A percentile compares a stretch with the other conserved stretches of the same genome.
These are phyloP conservation scores for Drosophila stalkeri DNA, from an alignment of 2,888 invertebrate genomes.

Conservation along the genomic window DNA sequence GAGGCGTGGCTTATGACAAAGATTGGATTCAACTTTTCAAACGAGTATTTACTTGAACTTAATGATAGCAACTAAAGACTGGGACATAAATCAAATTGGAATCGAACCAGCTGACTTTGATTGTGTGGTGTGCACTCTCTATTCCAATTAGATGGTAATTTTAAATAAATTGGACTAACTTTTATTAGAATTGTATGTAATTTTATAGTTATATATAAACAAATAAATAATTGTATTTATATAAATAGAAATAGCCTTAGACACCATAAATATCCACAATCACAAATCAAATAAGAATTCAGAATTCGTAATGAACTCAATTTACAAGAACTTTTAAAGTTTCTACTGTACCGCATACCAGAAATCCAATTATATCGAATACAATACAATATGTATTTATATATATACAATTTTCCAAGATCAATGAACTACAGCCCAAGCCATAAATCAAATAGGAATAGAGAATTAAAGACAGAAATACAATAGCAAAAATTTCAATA, in stretches of 20 bases:
- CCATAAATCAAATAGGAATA: slow-evolving; percentile 1
- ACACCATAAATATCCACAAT: no score
- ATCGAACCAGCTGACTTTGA: not conserved
- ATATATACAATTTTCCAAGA: not conserved
- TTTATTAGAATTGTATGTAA: no score
- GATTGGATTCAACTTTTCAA: slow-evolving; percentile 26
- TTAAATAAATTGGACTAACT: not conserved
- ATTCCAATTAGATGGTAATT: slow-evolving; percentile 5
- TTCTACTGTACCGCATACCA: not conserved
- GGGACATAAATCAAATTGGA: slow-evolving; percentile 27
- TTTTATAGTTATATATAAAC: no score
- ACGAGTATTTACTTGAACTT: slow-evolving; percentile 21
- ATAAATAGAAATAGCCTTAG: not conserved
- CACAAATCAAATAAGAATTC: not conserved
- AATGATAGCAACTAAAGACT: slow-evolving; percentile 12
- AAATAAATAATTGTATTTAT: not conserved
- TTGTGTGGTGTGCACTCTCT: slow-evolving; percentile 1
- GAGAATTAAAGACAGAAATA: not conserved
- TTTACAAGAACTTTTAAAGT: not conserved
- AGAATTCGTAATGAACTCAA: not conserved
- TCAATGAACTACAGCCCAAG: not conserved
- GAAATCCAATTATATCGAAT: not conserved
- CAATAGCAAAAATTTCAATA: not conserved
- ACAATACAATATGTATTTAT: not conserved
- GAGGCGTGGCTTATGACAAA: slow-evolving; percentile 25